Percentiles rank a stretch among this genome's conserved stretches.
Evolutionary conservation across 1,140 invertebrate genomes (phyloP).

Genomic region (Rhopalosiphum maidis): DNA sequence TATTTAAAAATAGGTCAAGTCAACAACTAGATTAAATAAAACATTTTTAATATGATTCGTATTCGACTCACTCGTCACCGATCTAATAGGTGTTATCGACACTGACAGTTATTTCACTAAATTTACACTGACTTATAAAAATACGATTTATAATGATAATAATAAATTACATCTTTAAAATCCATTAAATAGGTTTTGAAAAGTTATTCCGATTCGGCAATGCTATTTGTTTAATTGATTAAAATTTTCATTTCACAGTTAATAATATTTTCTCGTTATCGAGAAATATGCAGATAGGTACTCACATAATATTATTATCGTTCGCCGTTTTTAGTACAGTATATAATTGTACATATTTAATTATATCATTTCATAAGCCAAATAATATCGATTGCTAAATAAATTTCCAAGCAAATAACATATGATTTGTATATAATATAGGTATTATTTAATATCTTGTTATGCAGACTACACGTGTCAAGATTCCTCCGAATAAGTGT

Average conservation of each 20-base stretch:
- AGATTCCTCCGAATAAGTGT: neutral
- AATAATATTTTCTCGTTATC: neutral
- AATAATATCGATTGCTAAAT: neutral
- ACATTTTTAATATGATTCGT: neutral
- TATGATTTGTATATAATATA: too few relatives aligned
- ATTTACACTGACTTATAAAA: neutral
- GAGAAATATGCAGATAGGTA: neutral
- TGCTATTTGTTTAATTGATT: neutral
- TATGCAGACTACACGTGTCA: too few relatives aligned
- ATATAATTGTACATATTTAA: neutral
- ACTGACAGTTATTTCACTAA: neutral
- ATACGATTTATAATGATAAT: neutral
- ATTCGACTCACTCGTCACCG: neutral
- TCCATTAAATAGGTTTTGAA: neutral
- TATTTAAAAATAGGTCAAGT: neutral
- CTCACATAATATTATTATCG: neutral
- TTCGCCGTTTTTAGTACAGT: neutral
- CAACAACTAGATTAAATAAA: neutral
- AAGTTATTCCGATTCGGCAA: neutral
- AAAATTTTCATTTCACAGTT: neutral
- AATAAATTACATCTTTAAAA: too few relatives aligned
- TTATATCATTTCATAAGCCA: neutral
- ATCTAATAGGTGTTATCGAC: neutral
- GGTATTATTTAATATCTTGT: too few relatives aligned
- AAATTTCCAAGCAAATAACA: too few relatives aligned